Conservation (phyloP, 2,888 invertebrate genomes). For the Scaptomyza tumidula region DNA sequence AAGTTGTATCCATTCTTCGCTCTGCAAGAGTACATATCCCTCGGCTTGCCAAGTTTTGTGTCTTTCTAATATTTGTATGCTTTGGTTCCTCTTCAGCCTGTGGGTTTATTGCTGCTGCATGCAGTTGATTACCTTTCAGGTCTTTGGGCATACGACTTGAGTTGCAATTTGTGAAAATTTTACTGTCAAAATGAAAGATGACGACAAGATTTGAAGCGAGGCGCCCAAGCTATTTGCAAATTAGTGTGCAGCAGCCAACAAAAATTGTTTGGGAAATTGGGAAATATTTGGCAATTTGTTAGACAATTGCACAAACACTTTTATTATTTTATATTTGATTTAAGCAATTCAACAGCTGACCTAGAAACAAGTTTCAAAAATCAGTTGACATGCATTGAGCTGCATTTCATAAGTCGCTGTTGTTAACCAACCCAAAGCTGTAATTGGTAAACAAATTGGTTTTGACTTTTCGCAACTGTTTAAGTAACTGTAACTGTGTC, state of each 20-base stretch:
- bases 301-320: conserved; percentile 19
- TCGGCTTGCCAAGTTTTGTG: not conserved
- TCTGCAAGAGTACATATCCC: not conserved
- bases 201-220: conserved; percentile 22
- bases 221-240: conserved; percentile 60
- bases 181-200: conserved; percentile 66
- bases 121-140: conserved; percentile 48
- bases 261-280: conserved; percentile 21
- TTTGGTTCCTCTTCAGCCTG: conserved; percentile 6
- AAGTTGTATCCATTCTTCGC: too few relatives aligned
- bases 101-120: conserved; percentile 18
- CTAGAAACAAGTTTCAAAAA: conserved; percentile 59
- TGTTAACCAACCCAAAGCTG: conserved; percentile 7
- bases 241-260: conserved; percentile 45
- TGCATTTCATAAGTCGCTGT: conserved; percentile 46
- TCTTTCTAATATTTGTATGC: not conserved
- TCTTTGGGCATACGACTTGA: conserved; percentile 51
- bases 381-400: conserved; percentile 24
- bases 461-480: conserved; percentile 49
- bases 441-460: conserved; percentile 60
- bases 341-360: conserved; percentile 41
- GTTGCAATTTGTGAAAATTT: conserved; percentile 69
- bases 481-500: conserved; percentile 31
- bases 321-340: conserved; percentile 19
- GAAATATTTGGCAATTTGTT: conserved; percentile 33